Base-by-base conservation (phyloP, 2,888 invertebrate genomes). In the Papilio gigon region DNA sequence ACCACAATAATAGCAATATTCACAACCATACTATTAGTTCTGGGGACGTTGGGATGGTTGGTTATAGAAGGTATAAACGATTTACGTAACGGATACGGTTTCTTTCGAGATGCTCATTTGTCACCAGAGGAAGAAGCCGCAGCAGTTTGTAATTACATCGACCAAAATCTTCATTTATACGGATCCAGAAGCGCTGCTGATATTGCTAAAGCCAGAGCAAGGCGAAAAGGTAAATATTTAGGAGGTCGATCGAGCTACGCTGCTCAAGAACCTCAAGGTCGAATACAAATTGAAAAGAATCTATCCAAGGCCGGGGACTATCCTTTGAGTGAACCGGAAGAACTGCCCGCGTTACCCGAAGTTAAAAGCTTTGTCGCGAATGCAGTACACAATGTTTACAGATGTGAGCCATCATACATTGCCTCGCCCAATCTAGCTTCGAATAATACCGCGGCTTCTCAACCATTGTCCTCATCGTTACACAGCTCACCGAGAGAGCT, bases 51-150 rank as follows among this genome's bases (percentile, higher is more conserved):
- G 25, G 71, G 75, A 0, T 90, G 90, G 87, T 81, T 91, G 12
- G 71, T 87, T 22, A 73, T 82, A 4, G 90, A 92, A 80, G 87
- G 88, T 12, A 77, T 90, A 35, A 78, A 88, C 44, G 91, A 91
- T 68, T 74, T 91, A 3, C 84, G 84, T 1, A 81, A 82, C 53
- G 91, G 91, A 3, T 88, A 85, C 65, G 91, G 91, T 0, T 92
- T 90, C 72, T 92, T 85, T 71, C 80, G 91, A 66, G 90, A 92
- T 71, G 82, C 83, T 35, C 85, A 89, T 72, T 74, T 89, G 25
- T 77, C 85, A 9, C 86, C 89, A 0, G 83, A 87, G 71, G 84
- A 89, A 68, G 88, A 88, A 75, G 87, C 87, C 1, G 88, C 88
- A 67, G 84, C 84, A 0, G 84, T 90, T 17, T 90, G 89, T 71